phyloP scores from a whole-genome alignment of 2,888 invertebrate genomes.

The Ormyrus rosae region DNA sequence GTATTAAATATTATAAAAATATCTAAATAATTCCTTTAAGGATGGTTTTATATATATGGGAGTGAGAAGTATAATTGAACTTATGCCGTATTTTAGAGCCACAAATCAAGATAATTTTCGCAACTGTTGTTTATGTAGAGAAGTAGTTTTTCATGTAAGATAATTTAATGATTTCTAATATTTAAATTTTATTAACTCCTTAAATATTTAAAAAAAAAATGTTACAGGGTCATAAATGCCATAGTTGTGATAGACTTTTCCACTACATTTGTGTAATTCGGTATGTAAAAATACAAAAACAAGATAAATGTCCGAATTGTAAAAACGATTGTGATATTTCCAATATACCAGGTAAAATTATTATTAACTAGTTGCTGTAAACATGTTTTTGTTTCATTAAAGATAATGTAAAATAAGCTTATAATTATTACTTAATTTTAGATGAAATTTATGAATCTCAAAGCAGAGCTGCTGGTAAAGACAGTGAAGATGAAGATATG shows the following conservation, averaged over 20 bases:
- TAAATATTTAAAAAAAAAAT: slow-evolving; percentile 4
- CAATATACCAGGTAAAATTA: slow-evolving; percentile 36
- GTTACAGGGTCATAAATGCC: slow-evolving; percentile 61
- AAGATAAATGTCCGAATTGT: slow-evolving; percentile 49
- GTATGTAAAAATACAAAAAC: slow-evolving; percentile 42
- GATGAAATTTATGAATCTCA: not conserved
- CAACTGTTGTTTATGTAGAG: slow-evolving; percentile 67
- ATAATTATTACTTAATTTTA: slow-evolving; percentile 7
- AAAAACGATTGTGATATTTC: slow-evolving; percentile 10
- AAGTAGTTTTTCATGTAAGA: slow-evolving; percentile 69
- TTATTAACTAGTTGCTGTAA: not conserved
- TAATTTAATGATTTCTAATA: slow-evolving; percentile 13
- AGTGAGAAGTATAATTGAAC: slow-evolving; percentile 68
- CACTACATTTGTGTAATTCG: slow-evolving; percentile 54
- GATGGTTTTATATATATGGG: slow-evolving; percentile 70
- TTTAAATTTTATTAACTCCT: not conserved
- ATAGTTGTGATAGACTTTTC: slow-evolving; percentile 54
- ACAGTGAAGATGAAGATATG: slow-evolving; percentile 30
- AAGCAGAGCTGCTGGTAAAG: too few relatives aligned
- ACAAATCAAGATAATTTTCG: slow-evolving; percentile 64
- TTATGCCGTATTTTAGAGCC: slow-evolving; percentile 70
- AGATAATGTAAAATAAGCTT: not conserved
- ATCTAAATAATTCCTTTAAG: slow-evolving; percentile 58
- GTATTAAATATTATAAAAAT: slow-evolving; percentile 14
- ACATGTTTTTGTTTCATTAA: too few relatives aligned